Conservation (phyloP, 2,888 invertebrate genomes). For the Tachystola acroxantha region DNA sequence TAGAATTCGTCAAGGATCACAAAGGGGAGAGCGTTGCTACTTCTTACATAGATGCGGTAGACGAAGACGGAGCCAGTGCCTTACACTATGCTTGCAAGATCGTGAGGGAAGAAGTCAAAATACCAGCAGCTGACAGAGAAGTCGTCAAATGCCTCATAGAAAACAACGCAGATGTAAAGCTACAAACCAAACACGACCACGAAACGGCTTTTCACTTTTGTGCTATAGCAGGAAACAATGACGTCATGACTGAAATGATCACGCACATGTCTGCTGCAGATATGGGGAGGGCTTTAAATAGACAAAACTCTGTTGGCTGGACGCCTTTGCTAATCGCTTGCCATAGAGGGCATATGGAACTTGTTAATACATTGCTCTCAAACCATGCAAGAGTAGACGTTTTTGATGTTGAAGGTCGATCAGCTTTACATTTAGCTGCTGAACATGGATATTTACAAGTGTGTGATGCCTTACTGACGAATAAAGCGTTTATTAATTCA, state of each 20-base stretch:
- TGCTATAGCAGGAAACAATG: conserved; percentile 96
- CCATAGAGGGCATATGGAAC: conserved; percentile 95
- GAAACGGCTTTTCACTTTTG: conserved; percentile 98
- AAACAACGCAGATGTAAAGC: conserved; percentile 92
- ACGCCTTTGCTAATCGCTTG: conserved; percentile 98
- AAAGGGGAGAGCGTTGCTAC: conserved; percentile 88
- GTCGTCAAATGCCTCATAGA: conserved; percentile 93
- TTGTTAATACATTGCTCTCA: conserved; percentile 91
- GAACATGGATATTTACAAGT: conserved; percentile 95
- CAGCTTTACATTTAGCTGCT: conserved; percentile 96
- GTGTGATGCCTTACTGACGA: conserved; percentile 92
- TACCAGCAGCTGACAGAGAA: conserved; percentile 87
- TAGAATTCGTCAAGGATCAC: conserved; percentile 87
- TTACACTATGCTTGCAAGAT: conserved; percentile 97
- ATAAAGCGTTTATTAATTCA: conserved; percentile 99
- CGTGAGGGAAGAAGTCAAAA: conserved; percentile 86
- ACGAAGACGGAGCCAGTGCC: conserved; percentile 95
- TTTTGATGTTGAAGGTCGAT: conserved; percentile 97
- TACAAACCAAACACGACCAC: conserved; percentile 89
- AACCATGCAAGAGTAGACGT: conserved; percentile 99
- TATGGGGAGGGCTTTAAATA: conserved; percentile 95
- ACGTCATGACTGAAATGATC: conserved; percentile 95
- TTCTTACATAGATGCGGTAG: conserved; percentile 91
- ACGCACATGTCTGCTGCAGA: conserved; percentile 92
- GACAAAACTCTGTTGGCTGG: conserved; percentile 96